Evolutionary conservation across 1,140 invertebrate genomes (phyloP).

Genomic region (Cotesia chilonis): DNA sequence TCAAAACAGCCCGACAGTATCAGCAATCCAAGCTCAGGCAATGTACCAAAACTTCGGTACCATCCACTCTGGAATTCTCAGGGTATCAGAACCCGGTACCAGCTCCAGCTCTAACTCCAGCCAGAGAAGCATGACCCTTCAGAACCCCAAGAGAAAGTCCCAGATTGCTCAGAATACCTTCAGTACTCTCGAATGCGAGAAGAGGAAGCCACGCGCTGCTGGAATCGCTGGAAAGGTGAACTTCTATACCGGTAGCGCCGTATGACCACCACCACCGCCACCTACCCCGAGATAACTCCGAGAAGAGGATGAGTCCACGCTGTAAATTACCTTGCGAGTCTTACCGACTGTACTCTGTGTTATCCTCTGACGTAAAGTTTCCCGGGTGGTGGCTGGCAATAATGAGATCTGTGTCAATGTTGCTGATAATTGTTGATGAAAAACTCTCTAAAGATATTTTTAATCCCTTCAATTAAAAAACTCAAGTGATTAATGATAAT

Average conservation of each 20-base stretch:
- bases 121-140: conserved; percentile 62
- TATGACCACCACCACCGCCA: conserved; percentile 63
- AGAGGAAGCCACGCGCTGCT: conserved; percentile 49
- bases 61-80: conserved; percentile 62
- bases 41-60: conserved; percentile 64
- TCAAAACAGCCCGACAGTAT: conserved; percentile 56
- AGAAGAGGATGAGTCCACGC: conserved; percentile 54
- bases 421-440: no score
- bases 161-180: conserved; percentile 64
- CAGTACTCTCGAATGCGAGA: conserved; percentile 63
- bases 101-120: conserved; percentile 62
- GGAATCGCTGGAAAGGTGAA: conserved; percentile 52
- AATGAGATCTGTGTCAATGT: no score
- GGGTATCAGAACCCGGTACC: conserved; percentile 61
- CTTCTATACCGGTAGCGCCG: conserved; percentile 61
- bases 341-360: background rate
- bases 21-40: conserved; percentile 58
- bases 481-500: no score
- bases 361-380: background rate
- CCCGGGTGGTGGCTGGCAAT: conserved; percentile 1
- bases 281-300: conserved; percentile 59
- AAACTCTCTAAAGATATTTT: no score
- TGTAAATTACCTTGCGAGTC: conserved; percentile 41
- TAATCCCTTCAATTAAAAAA: no score
- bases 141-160: conserved; percentile 61